Percentiles rank a stretch among this genome's conserved stretches.
phyloP scores from a whole-genome alignment of 2,113 vertebrate species.

The Lycaon pictus region DNA sequence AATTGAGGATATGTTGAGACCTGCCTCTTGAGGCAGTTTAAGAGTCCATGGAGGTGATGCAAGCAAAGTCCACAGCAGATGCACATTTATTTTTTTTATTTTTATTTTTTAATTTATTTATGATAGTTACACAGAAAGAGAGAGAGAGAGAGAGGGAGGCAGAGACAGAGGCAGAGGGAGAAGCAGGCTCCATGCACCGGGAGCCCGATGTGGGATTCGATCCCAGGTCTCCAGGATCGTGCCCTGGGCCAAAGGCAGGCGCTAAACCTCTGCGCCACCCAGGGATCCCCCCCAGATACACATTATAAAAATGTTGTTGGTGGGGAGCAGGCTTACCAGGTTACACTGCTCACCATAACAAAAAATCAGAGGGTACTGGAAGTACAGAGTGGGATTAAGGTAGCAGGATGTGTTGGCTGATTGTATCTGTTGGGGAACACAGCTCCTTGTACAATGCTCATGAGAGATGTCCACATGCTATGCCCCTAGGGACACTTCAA shows the following conservation, averaged over 20 bases:
- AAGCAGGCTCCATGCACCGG: too few relatives aligned
- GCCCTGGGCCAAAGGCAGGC: too few relatives aligned
- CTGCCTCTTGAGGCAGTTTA: background rate
- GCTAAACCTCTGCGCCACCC: too few relatives aligned
- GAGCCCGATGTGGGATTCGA: too few relatives aligned
- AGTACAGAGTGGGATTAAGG: too few relatives aligned
- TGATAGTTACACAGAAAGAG: too few relatives aligned
- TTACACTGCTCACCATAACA: background rate
- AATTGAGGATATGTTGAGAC: rapidly evolving
- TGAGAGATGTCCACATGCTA: background rate
- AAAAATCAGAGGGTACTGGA: background rate
- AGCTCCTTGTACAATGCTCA: background rate
- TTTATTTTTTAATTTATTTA: too few relatives aligned
- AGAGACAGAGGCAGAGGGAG: too few relatives aligned
- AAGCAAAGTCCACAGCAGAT: background rate
- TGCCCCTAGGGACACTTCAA: background rate
- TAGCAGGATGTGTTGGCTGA: background rate
- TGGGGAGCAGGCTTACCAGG: background rate
- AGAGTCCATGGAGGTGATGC: background rate
- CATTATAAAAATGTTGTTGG: background rate
- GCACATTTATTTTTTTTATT: too few relatives aligned
- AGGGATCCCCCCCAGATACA: too few relatives aligned
- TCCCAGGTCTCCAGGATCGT: too few relatives aligned
- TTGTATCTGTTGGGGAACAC: background rate
- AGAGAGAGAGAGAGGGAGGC: too few relatives aligned